Evolutionary conservation across 1,140 invertebrate genomes (phyloP), one percentile per base, ranked within the genome.

Genomic region (Pantala flavescens): DNA sequence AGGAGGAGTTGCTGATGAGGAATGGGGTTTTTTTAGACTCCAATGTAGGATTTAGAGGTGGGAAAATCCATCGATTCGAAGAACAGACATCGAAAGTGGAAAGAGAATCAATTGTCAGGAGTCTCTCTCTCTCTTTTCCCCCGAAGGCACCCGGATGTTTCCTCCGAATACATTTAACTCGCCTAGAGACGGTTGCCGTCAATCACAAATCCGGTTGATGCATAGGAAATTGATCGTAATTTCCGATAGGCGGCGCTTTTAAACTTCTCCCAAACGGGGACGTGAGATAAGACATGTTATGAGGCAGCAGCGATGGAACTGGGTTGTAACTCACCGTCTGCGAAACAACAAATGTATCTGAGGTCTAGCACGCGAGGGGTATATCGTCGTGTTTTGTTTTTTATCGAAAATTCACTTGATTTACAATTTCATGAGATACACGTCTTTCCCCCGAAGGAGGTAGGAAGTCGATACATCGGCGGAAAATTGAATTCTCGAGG

Each of bases 91-190:
- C 49, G 16, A 63, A 63, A 63, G 49, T 19, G 49, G 49, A 63
- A 63, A 63, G 49, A 63, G 49, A 63, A 63, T 63, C 49, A 63
- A 63, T 63, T 63, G 49, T 63, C 49, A 63, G 49, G 12, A 63
- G 12, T 3, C 49, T 21, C 49, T 21, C 14, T 63, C 49, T 12
- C 49, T 63, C 5, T 21, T 63, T 21, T 63, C 49, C 14, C n/a
- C 49, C 49, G 5, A 63, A 16, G 14, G 16, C 49, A 21, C 49
- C 49, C 49, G n/a, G 49, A 21, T 16, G 49, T 63, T 63, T 63
- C 14, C n/a, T 7, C n/a, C 16, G 49, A 63, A 63, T 63, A 63
- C n/a, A 63, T 63, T 63, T 63, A 63, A 21, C n/a, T 63, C n/a
- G n/a, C 28, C 49, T 63, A 63, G 49, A 63, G 49, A 63, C 1